A percentile compares a stretch with the other conserved stretches of the same genome.
These are phyloP conservation scores for Drosophila mayaguana DNA, from an alignment of 2,888 invertebrate genomes.

Conservation along the genomic window DNA sequence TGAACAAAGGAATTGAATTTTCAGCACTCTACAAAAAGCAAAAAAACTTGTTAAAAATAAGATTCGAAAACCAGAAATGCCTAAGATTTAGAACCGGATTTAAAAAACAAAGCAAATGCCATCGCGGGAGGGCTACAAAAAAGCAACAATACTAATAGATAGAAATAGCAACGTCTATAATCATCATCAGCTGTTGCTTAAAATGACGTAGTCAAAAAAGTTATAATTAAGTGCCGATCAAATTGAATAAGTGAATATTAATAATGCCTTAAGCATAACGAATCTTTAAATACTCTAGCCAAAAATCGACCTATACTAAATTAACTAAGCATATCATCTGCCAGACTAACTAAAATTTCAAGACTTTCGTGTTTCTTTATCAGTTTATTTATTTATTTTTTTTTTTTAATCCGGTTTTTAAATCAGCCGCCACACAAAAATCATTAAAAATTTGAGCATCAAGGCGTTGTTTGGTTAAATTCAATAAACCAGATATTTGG, in stretches of 20 bases:
- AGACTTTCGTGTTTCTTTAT: neutral
- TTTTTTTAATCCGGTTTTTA: slow-evolving; percentile 17
- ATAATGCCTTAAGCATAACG: slow-evolving; percentile 40
- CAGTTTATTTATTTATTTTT: neutral
- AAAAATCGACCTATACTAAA: slow-evolving; percentile 10
- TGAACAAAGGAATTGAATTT: slow-evolving; percentile 63
- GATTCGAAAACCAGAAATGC: slow-evolving; percentile 65
- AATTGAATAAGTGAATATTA: slow-evolving; percentile 59
- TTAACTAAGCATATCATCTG: slow-evolving; percentile 20
- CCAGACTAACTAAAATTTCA: neutral
- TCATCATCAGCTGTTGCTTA: slow-evolving; percentile 54
- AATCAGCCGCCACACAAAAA: slow-evolving; percentile 4
- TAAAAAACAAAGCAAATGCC: slow-evolving; percentile 67
- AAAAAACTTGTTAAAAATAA: slow-evolving; percentile 33
- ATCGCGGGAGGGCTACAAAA: slow-evolving; percentile 7
- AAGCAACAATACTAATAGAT: neutral
- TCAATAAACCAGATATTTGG: slow-evolving; percentile 23
- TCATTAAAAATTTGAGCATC: slow-evolving; percentile 8
- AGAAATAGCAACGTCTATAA: slow-evolving; percentile 40
- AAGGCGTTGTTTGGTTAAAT: slow-evolving; percentile 16
- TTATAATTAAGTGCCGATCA: slow-evolving; percentile 74
- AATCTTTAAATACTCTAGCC: slow-evolving; percentile 58
- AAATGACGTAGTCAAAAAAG: slow-evolving; percentile 75
- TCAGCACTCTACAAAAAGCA: slow-evolving; percentile 30
- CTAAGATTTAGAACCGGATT: slow-evolving; percentile 72